Conservation (phyloP, 53 echinoderm and acorn worm species). For the Henricia sp. region DNA sequence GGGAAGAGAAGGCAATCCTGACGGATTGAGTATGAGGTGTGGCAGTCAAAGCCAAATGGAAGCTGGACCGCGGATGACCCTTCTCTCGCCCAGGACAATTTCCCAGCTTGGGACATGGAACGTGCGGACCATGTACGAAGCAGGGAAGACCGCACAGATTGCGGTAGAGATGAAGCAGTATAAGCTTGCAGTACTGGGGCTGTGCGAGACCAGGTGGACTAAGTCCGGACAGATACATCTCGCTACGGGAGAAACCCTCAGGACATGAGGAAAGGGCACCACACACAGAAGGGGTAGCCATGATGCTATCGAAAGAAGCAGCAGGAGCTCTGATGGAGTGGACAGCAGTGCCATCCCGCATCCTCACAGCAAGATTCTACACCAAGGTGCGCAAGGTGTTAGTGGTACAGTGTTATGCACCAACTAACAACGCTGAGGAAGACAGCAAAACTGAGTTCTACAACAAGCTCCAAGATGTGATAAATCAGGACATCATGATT, state of each 20-base stretch:
- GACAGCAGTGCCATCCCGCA: slow-evolving; percentile 39
- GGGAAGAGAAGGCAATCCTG: no score
- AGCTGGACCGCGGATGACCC: no score
- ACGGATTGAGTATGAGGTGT: no score
- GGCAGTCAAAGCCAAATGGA: no score
- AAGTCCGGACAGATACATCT: neutral
- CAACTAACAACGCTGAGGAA: slow-evolving; percentile 27
- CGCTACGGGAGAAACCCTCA: neutral
- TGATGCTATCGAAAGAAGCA: neutral
- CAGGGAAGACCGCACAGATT: neutral
- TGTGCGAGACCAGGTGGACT: slow-evolving; percentile 46
- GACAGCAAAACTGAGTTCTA: slow-evolving; percentile 35
- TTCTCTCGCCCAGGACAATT: no score
- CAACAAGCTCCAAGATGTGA: slow-evolving; percentile 14
- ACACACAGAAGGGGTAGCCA: slow-evolving; percentile 38
- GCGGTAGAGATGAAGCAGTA: slow-evolving; percentile 27
- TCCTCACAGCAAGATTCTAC: slow-evolving; percentile 34
- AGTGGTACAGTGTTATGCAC: slow-evolving; percentile 52
- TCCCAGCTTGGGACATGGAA: slow-evolving; percentile 58
- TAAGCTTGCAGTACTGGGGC: slow-evolving; percentile 28
- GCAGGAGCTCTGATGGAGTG: slow-evolving; percentile 21
- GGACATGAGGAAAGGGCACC: slow-evolving; percentile 5
- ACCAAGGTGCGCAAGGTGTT: slow-evolving; percentile 22
- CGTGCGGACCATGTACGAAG: slow-evolving; percentile 52
- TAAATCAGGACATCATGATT: no score